phyloP scores from a whole-genome alignment of 2,888 invertebrate species.

The Sceliomorpha sp. region DNA sequence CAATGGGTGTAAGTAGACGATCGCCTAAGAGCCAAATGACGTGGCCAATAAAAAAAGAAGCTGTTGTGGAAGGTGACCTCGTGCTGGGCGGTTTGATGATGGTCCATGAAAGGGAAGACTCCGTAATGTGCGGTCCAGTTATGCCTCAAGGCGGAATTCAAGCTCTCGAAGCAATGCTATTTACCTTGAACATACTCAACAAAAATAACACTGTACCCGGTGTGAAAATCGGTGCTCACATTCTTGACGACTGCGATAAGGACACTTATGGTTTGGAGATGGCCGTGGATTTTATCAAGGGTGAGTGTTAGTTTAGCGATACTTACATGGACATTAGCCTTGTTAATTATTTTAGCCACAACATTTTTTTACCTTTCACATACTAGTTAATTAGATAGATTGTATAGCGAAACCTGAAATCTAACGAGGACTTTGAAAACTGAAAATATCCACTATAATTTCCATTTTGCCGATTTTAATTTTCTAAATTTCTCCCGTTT shows the following conservation, averaged over 20 bases:
- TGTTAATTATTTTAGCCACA: no score
- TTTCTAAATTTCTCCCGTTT: no score
- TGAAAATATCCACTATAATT: no score
- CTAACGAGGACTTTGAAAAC: no score
- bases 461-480: no score
- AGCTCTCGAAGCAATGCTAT: conserved; percentile 93
- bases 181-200: conserved; percentile 89
- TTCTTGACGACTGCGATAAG: conserved; percentile 95
- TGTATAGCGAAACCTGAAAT: no score
- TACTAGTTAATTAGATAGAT: no score
- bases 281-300: conserved; percentile 96
- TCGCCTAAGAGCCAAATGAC: conserved; percentile 15
- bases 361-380: no score
- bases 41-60: conserved; percentile 90
- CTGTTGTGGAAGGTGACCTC: conserved; percentile 91
- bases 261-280: conserved; percentile 95
- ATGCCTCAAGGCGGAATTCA: conserved; percentile 94
- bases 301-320: conserved; percentile 82
- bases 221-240: conserved; percentile 90
- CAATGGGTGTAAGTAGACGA: conserved; percentile 64
- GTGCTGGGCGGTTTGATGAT: conserved; percentile 94
- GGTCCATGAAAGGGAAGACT: conserved; percentile 93
- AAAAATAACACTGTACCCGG: conserved; percentile 84
- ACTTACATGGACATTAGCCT: no score
- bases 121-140: conserved; percentile 90